Base-by-base conservation (phyloP, 2,113 vertebrate genomes). In the Corythaeola cristata region DNA sequence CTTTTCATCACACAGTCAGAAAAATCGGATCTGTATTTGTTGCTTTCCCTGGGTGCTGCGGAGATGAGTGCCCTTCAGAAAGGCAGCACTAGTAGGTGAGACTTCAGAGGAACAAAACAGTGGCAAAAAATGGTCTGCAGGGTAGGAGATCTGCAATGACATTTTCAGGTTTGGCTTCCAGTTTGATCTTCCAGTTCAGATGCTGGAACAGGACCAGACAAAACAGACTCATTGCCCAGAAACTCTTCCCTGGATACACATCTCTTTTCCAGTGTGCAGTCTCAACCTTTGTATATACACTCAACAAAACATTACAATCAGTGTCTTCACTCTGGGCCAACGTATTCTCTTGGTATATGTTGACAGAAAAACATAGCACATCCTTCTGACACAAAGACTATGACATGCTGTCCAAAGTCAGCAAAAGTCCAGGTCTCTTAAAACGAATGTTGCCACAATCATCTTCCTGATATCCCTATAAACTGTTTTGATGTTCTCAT, bases 261-360 rank as follows among this genome's bases (percentile, higher is more conserved):
- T 62, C 21, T 78, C 35, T 47, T 35, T 2, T 2, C n/a, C 1
- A 1, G 6, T 45, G 11, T 39, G 28, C 6, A 64, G 49, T n/a
- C 28, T 80, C 62, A 79, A 74, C 28, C 24, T 78, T 74, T 74
- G 24, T 24, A 35, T 44, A 47, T 12, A 23, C 41, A 58, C 22
- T 44, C 23, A 49, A 39, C 12, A 73, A 78, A 64, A 82, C 23
- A 45, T 23, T 68, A 37, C 27, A 72, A 28, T 44, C 64, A 45
- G 32, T 39, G 39, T 20, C 27, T 69, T 35, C 1, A 1, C 49
- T 24, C 28, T 35, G 3, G 24, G 44, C 19, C 27, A 62, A 7
- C 1, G 3, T n/a, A 26, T 44, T 72, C 47, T 59, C 19, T 60
- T 72, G 9, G 14, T 12, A 55, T 49, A 35, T 11, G 9, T 27